These are phyloP conservation scores for Odocoileus virginianus DNA, from an alignment of 2,113 vertebrate genomes.

Conservation along the genomic window DNA sequence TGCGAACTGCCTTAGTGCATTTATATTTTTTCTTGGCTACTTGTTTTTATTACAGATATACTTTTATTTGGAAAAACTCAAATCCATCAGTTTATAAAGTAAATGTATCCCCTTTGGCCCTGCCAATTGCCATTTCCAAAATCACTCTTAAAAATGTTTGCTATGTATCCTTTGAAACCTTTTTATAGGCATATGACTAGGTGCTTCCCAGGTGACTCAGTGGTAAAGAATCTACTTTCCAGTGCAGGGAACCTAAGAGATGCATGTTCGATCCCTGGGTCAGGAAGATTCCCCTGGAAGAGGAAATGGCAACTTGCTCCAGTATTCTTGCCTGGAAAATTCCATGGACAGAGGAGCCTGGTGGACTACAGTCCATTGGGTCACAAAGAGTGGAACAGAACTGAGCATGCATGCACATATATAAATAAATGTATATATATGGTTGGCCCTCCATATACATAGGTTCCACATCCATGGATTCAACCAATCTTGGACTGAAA, in stretches of 20 bases:
- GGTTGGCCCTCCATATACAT: rapidly evolving
- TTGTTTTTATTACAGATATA: neutral
- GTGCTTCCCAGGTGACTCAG: neutral
- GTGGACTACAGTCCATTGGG: neutral
- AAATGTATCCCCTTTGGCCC: neutral
- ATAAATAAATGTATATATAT: neutral
- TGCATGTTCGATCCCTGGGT: neutral
- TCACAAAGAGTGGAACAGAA: neutral
- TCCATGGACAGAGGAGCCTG: neutral
- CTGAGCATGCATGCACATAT: neutral
- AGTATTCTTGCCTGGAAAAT: neutral
- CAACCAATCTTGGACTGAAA: neutral
- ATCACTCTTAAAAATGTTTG: neutral
- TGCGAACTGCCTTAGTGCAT: neutral
- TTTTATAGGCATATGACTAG: neutral
- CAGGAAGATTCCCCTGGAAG: neutral
- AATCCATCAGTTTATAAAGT: neutral
- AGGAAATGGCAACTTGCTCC: neutral
- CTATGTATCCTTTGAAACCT: neutral
- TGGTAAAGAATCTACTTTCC: neutral
- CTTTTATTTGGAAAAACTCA: neutral
- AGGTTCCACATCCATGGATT: neutral
- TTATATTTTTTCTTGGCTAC: neutral
- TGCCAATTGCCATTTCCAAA: neutral
- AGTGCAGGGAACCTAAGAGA: neutral